Conservation (phyloP, 1,140 invertebrate species). For the Cryptotermes secundus region DNA sequence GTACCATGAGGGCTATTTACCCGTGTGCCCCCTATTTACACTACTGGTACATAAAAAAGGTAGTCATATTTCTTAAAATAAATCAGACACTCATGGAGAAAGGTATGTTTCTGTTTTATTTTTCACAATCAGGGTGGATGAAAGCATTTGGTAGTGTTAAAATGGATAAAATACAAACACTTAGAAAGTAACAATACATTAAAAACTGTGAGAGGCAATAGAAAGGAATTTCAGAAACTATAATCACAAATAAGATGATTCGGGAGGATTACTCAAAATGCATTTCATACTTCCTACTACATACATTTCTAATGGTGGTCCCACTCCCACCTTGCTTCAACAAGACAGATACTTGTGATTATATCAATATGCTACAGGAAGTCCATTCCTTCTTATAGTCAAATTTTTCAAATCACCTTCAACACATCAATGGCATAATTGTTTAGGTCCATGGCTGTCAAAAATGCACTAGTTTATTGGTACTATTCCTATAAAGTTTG, state of each 20-base stretch:
- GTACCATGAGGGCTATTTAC: not conserved
- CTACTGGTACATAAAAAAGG: not conserved
- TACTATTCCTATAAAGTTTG: conserved; percentile 13
- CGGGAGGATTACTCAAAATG: conserved; percentile 24
- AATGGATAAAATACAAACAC: conserved; percentile 34
- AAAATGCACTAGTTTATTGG: conserved; percentile 7
- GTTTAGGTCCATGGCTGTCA: conserved; percentile 18
- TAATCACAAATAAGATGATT: conserved; percentile 32
- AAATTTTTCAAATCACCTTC: not conserved
- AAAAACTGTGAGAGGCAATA: conserved; percentile 33
- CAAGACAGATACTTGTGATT: conserved; percentile 1
- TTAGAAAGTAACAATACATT: conserved; percentile 32
- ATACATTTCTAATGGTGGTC: conserved; percentile 32
- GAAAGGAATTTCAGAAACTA: conserved; percentile 27
- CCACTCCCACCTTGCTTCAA: conserved; percentile 26
- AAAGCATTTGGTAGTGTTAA: conserved; percentile 29
- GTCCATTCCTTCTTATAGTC: conserved; percentile 14
- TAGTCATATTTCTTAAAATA: not conserved
- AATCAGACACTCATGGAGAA: conserved; percentile 24
- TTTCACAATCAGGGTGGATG: conserved; percentile 32
- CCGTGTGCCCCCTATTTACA: too few species aligned
- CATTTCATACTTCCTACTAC: conserved; percentile 29
- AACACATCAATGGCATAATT: not conserved
- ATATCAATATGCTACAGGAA: conserved; percentile 8
- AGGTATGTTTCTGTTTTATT: conserved; percentile 27